Conservation (phyloP, 2,888 invertebrate genomes). For the Drosophila borealis region DNA sequence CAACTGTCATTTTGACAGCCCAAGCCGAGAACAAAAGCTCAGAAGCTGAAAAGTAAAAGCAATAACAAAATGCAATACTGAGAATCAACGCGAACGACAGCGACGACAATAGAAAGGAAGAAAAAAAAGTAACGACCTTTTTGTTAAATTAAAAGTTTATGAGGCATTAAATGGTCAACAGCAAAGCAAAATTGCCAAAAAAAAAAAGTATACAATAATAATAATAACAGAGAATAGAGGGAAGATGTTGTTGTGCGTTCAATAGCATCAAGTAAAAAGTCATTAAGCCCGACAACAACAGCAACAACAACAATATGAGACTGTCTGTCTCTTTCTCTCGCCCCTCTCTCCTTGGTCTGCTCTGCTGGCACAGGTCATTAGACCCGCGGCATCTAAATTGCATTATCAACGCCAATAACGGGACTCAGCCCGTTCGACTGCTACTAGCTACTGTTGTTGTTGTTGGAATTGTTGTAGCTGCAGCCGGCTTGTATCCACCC, state of each 20-base stretch:
- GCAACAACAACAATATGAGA: slow-evolving; percentile 47
- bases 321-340: slow-evolving; percentile 33
- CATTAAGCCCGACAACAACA: slow-evolving; percentile 62
- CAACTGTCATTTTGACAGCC: slow-evolving; percentile 71
- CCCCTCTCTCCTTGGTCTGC: slow-evolving; percentile 4
- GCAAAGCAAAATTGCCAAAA: slow-evolving; percentile 77
- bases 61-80: slow-evolving; percentile 59
- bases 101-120: slow-evolving; percentile 36
- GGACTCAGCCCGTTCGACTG: slow-evolving; percentile 27
- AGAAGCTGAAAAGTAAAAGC: slow-evolving; percentile 50
- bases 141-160: slow-evolving; percentile 81
- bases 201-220: slow-evolving; percentile 36
- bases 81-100: slow-evolving; percentile 15
- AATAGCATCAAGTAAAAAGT: slow-evolving; percentile 69
- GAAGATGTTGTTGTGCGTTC: slow-evolving; percentile 50
- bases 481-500: slow-evolving; percentile 28
- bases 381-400: slow-evolving; percentile 73
- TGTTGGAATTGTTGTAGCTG: slow-evolving; percentile 6
- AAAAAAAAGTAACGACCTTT: slow-evolving; percentile 62
- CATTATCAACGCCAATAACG: slow-evolving; percentile 80
- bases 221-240: slow-evolving; percentile 32
- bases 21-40: slow-evolving; percentile 21
- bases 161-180: slow-evolving; percentile 78
- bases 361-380: slow-evolving; percentile 71
- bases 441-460: slow-evolving; percentile 4